These are phyloP conservation scores for Bombus soroeensis DNA, from an alignment of 1,140 invertebrate genomes.

Conservation along the genomic window DNA sequence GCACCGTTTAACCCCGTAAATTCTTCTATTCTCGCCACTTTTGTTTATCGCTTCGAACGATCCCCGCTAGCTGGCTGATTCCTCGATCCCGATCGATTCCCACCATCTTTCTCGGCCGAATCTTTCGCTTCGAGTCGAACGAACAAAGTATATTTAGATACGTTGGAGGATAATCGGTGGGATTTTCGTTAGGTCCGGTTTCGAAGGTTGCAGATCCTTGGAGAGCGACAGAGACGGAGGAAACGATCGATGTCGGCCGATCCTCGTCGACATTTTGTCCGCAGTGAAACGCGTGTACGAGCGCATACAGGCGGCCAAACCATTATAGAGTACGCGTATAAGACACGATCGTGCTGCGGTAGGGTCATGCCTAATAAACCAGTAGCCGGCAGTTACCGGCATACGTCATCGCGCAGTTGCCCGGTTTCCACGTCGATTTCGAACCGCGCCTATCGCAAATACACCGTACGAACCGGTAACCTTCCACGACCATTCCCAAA, in stretches of 20 bases:
- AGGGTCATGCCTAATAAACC: slow-evolving; percentile 67
- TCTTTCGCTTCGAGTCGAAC: neutral
- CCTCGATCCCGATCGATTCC: neutral
- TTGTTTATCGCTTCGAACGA: accelerated
- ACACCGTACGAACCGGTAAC: slow-evolving; percentile 27
- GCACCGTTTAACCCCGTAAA: neutral
- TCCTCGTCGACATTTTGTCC: slow-evolving; percentile 50
- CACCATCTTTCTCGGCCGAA: neutral
- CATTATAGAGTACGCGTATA: slow-evolving; percentile 59
- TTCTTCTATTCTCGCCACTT: neutral
- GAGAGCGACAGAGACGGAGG: neutral
- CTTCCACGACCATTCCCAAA: slow-evolving; percentile 4
- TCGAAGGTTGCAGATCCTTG: neutral
- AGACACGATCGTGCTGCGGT: slow-evolving; percentile 67
- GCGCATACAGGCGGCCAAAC: slow-evolving; percentile 5
- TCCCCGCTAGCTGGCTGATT: neutral
- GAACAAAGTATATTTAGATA: neutral
- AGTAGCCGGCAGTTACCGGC: slow-evolving; percentile 57
- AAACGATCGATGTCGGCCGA: slow-evolving; percentile 33
- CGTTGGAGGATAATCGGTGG: neutral
- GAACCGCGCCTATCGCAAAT: slow-evolving; percentile 17
- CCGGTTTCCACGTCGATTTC: slow-evolving; percentile 48
- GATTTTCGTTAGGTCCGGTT: slow-evolving; percentile 4
- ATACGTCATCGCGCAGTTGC: slow-evolving; percentile 43
- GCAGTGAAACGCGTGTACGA: slow-evolving; percentile 47